phyloP scores from a whole-genome alignment of 2,113 vertebrate genomes.

The Pollachius pollachius region DNA sequence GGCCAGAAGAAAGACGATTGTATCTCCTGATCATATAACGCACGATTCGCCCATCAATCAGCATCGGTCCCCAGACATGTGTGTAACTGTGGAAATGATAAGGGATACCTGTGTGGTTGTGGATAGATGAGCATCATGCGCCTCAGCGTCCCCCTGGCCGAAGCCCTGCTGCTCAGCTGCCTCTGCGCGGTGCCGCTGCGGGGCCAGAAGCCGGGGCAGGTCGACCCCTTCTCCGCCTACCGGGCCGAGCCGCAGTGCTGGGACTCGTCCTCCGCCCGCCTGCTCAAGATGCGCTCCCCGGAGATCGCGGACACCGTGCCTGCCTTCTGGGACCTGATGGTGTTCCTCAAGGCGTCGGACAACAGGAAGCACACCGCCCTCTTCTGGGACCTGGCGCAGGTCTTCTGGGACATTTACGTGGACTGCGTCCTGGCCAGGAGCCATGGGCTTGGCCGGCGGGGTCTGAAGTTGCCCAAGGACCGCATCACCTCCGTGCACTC shows the following conservation, averaged over 20 bases:
- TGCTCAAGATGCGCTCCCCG: conserved; percentile 49
- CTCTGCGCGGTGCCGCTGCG: conserved; percentile 61
- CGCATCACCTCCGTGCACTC: conserved; percentile 56
- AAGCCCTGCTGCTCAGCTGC: conserved; percentile 75
- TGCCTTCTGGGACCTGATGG: conserved; percentile 80
- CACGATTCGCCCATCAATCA: too few species aligned
- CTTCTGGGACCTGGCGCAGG: conserved; percentile 93
- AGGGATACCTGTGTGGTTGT: too few species aligned
- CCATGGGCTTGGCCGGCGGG: conserved; percentile 88
- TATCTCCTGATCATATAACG: too few species aligned
- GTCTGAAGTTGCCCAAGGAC: conserved; percentile 55
- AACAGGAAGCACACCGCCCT: conserved; percentile 85
- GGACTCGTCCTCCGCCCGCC: background rate
- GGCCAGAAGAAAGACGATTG: too few species aligned
- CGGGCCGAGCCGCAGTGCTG: background rate
- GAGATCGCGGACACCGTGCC: conserved; percentile 86
- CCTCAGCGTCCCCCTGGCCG: conserved; percentile 62
- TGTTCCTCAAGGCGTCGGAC: conserved; percentile 65
- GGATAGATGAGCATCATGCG: conserved; percentile 61
- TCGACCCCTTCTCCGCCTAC: conserved; percentile 72
- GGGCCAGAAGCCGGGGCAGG: conserved; percentile 72
- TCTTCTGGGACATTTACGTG: conserved; percentile 95
- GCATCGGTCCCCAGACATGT: too few species aligned
- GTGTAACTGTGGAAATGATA: too few species aligned
- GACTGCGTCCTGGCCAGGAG: conserved; percentile 90